Evolutionary conservation across 2,888 invertebrate genomes (phyloP), one percentile per base, ranked within the genome.

Genomic region (Apodemia hepburni): DNA sequence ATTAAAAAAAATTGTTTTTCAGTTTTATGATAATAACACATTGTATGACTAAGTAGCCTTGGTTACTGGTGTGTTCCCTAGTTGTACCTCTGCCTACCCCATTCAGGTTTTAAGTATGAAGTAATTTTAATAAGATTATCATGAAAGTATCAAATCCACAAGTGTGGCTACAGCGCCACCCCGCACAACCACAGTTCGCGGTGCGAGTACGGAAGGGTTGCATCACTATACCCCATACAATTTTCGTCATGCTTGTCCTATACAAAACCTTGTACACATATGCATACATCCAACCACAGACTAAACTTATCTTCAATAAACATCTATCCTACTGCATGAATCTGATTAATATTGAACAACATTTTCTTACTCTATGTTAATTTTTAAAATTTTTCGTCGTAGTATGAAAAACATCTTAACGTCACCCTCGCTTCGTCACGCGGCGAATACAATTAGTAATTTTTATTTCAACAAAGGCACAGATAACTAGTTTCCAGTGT

Each of bases 401-500:
- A 66, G 59, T 59, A 60, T 62, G 61, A 58, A 60, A 61, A 45
- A 63, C 61, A 63, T 45, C 45, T 45, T 64, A 72, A 70, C 71
- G 67, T 72, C 71, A 74, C 83, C 82, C 80, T 78, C 78, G 76
- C 67, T 71, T 70, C 73, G 80, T 78, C 72, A 74, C 75, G 76
- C 73, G 68, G 77, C 74, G 74, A 75, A 76, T 78, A 78, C 82
- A 80, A 79, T 78, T 79, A 79, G 75, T 76, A 76, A 80, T 82
- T 86, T 81, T 78, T 77, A 83, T 85, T 80, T 75, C 77, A 84
- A 88, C 87, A 87, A 87, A 81, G 73, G 78, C 77, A 76, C 68
- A 81, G 76, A 78, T 86, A 85, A 85, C 86, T 86, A 85, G 82
- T 84, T 84, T 82, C 80, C 75, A 84, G 83, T 88, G 87, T 82